phyloP scores from a whole-genome alignment of 2,113 vertebrate genomes.

The Paralichthys olivaceus region DNA sequence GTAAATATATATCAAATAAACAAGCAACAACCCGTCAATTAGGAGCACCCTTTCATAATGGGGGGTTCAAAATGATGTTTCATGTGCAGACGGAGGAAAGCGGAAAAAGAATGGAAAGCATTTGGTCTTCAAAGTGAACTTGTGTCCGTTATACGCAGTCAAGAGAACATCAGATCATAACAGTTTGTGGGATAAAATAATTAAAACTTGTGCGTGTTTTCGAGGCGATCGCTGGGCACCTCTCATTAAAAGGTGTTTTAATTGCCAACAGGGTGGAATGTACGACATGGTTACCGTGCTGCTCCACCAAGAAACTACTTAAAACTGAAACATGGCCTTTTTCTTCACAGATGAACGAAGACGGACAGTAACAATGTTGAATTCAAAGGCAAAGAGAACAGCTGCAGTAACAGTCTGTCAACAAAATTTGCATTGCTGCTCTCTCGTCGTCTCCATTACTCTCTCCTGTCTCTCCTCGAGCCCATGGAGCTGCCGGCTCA shows the following conservation, averaged over 20 bases:
- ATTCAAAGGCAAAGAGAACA: slow-evolving; percentile 68
- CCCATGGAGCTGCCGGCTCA: slow-evolving; percentile 69
- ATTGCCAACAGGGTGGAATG: slow-evolving; percentile 55
- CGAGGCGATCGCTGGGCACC: slow-evolving; percentile 57
- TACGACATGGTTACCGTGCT: slow-evolving; percentile 20
- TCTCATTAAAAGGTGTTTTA: slow-evolving; percentile 70
- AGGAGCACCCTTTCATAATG: slow-evolving; percentile 75
- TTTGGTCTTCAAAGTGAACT: slow-evolving; percentile 76
- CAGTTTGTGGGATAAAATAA: slow-evolving; percentile 63
- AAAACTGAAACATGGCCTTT: slow-evolving; percentile 48
- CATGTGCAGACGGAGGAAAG: slow-evolving; percentile 55
- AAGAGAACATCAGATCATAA: slow-evolving; percentile 37
- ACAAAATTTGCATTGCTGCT: slow-evolving; percentile 80
- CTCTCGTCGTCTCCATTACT: slow-evolving; percentile 58
- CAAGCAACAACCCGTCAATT: slow-evolving; percentile 85
- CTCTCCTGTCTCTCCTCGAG: slow-evolving; percentile 68
- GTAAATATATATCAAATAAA: slow-evolving; percentile 85
- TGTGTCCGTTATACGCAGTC: slow-evolving; percentile 47
- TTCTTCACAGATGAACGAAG: slow-evolving; percentile 41
- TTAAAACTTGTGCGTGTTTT: slow-evolving; percentile 60
- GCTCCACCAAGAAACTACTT: slow-evolving; percentile 21
- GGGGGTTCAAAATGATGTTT: slow-evolving; percentile 69
- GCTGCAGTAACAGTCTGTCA: slow-evolving; percentile 77
- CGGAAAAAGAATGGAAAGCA: slow-evolving; percentile 25
- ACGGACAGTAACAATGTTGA: slow-evolving; percentile 62